phyloP scores from a whole-genome alignment of 2,113 vertebrate genomes.

The Rhombomys opimus region DNA sequence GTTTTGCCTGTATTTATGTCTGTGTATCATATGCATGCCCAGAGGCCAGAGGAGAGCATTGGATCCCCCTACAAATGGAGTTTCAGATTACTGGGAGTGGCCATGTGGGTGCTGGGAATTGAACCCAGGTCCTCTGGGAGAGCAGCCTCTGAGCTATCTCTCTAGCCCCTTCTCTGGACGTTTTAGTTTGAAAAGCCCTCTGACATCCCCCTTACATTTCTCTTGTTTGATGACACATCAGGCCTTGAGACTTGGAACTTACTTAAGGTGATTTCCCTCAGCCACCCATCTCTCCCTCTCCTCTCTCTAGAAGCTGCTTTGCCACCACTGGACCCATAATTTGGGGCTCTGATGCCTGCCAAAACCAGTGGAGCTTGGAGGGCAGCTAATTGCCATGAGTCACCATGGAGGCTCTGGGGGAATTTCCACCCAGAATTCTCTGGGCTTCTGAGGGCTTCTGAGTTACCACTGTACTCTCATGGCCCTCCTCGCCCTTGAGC shows the following conservation, averaged over 20 bases:
- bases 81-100: neutral
- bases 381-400: constrained; percentile 39
- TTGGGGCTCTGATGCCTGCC: neutral
- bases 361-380: constrained; percentile 15
- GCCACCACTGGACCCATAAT: neutral
- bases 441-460: neutral
- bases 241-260: neutral
- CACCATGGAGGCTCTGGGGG: neutral
- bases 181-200: neutral
- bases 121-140: neutral
- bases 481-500: neutral
- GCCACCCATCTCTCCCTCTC: neutral
- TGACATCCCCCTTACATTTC: neutral
- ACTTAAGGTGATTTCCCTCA: constrained; percentile 24
- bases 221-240: constrained; percentile 27
- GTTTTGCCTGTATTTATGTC: neutral
- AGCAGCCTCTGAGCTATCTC: neutral
- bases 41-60: neutral
- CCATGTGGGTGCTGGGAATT: neutral
- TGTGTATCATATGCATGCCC: neutral
- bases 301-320: neutral
- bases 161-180: neutral
- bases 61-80: neutral
- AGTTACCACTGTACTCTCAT: neutral
- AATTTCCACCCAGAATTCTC: constrained; percentile 56